Base-by-base conservation (phyloP, 1,140 invertebrate species). In the Manduca sexta region DNA sequence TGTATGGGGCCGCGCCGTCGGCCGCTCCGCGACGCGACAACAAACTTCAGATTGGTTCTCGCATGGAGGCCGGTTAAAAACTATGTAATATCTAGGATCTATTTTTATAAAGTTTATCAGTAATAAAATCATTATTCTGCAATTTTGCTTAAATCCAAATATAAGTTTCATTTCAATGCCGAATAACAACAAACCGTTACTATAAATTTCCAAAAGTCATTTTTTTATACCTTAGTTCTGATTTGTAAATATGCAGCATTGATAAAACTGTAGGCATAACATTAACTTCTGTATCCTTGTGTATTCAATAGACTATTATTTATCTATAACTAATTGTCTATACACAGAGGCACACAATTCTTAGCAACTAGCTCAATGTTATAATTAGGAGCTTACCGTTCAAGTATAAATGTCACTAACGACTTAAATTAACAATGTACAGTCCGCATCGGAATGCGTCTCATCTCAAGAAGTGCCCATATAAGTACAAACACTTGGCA, bases 291-390 rank as follows among this genome's bases (percentile, higher is more conserved):
- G 47, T 53, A 33, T 45, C 55, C 62, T 46, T 56, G 50, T 55
- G 45, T 42, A 48, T 55, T 61, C 34, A 45, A 44, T 59, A 37
- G 54, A 56, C 56, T 39, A 59, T 60, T 56, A 42, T 12, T 60
- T 48, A 35, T 38, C n/a, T 62, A 61, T 55, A 46, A 31, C 53
- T 69, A 63, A 69, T 49, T 65, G 48, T 71, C 71, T 80, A 74
- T 79, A 84, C 74, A 79, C 74, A 74, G 76, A 81, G 80, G 80
- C 80, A 84, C 78, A 82, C 78, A 67, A 73, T 80, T 53, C 76
- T 83, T 83, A 83, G 51, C 54, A 64, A 42, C 69, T 75, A 79
- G 58, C 55, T 66, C 57, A 41, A 46, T 48, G 38, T 46, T 46
- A 30, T 34, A 56, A 26, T 26, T 26, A 26, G 21, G 59, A 67